Percentiles rank a stretch among this genome's conserved stretches.
Conservation (phyloP, 2,113 vertebrate species). For the Colistium nudipinnis region DNA sequence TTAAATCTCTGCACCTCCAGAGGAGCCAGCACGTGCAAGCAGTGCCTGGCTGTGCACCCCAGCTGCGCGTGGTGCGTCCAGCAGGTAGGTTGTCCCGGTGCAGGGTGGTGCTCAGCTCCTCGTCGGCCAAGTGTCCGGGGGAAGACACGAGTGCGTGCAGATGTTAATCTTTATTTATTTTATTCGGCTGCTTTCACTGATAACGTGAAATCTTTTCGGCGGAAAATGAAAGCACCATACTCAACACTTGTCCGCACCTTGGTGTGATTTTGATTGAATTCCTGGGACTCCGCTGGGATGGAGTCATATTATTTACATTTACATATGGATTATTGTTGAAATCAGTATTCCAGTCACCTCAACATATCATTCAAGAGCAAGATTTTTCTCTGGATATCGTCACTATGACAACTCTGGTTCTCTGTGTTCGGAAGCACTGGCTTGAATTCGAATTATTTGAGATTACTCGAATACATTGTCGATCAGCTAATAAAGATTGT, state of each 20-base stretch:
- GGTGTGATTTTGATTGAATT: background rate
- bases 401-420: background rate
- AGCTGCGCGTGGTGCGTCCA: constrained; percentile 93
- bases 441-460: no score
- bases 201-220: background rate
- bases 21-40: constrained; percentile 92
- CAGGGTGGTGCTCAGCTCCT: constrained; percentile 29
- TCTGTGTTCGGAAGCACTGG: background rate
- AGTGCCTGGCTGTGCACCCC: constrained; percentile 92
- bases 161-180: background rate
- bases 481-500: no score
- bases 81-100: constrained; percentile 82
- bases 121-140: background rate
- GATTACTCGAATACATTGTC: no score
- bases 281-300: background rate
- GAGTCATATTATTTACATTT: constrained; percentile 21
- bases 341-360: background rate
- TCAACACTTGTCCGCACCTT: background rate
- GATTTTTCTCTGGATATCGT: no score
- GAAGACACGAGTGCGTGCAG: background rate
- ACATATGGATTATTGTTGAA: constrained; percentile 18
- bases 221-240: background rate
- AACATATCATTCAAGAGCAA: constrained; percentile 4
- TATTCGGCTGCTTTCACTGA: background rate
- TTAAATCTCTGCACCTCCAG: constrained; percentile 91